Base-by-base conservation (phyloP, 2,888 invertebrate genomes). In the Stenurella melanura region DNA sequence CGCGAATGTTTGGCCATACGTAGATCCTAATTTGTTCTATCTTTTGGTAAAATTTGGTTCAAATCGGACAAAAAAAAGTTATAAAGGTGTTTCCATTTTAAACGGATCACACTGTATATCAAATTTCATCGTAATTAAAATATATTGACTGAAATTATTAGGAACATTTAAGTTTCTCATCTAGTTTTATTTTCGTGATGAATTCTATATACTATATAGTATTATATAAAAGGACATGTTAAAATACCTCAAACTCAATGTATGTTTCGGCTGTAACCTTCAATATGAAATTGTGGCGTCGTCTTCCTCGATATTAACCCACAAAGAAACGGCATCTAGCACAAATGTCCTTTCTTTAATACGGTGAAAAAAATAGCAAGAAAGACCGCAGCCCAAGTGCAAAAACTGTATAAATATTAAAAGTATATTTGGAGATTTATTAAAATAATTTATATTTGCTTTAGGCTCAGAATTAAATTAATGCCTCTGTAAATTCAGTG, bases 401-500 rank as follows among this genome's bases (percentile, higher is more conserved):
- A 42, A 42, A 12, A 12, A 42, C 12, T 42, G 12, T 15, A 15
- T 42, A 42, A 11, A 63, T n/a, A 38, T 38, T 63, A 38, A 63
- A 30, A 18, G 9, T 30, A 15, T 42, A 64, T 19, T 21, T 42
- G 19, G 64, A 42, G 64, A 64, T 64, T 64, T 64, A 64, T 42
- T 64, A 64, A 64, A 64, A 42, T 42, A 30, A 11, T 64, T 64
- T 19, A 64, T 38, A 42, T 38, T 18, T 42, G 9, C 34, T 18
- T 19, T 42, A 50, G 21, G 42, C 42, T 9, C 42, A 12, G 64
- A 64, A 19, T 42, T 42, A 64, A 42, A 64, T 64, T 64, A 64
- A 64, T 64, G 42, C 64, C 38, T 42, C 26, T 67, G 50, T 54
- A 67, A 63, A 67, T 67, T 67, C 21, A 70, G 38, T 17, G 18